phyloP scores from a whole-genome alignment of 2,113 vertebrate genomes.

The Otocyon megalotis region DNA sequence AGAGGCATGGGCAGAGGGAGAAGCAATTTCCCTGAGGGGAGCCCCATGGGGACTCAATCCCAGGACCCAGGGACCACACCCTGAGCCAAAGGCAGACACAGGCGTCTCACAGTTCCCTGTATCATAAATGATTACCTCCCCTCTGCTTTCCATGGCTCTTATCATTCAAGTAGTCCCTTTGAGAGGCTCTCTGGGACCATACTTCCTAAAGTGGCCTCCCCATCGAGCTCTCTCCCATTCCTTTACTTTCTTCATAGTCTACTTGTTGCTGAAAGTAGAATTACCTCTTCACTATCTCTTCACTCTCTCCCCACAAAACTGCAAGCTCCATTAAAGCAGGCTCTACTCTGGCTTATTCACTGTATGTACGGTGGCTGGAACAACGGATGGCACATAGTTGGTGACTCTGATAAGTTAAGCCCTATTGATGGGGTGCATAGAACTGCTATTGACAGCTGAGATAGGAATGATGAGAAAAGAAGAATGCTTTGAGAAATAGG shows the following conservation, averaged over 20 bases:
- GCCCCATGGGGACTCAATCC: no score
- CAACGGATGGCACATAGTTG: background rate
- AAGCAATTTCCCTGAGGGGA: no score
- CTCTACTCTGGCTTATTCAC: background rate
- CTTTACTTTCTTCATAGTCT: background rate
- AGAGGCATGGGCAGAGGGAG: no score
- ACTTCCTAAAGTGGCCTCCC: background rate
- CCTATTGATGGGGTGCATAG: background rate
- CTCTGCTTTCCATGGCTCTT: background rate
- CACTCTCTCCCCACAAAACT: background rate
- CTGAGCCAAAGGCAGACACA: no score
- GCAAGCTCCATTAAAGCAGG: background rate
- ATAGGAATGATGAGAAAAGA: background rate
- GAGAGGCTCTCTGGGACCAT: background rate
- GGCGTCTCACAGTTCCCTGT: background rate
- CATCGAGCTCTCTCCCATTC: background rate
- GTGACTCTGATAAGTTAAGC: background rate
- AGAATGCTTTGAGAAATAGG: background rate
- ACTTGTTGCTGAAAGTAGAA: background rate
- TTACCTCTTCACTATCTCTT: background rate
- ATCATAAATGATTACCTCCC: background rate
- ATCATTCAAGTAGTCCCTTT: background rate
- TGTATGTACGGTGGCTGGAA: background rate
- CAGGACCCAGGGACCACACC: no score
- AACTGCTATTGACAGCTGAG: background rate